Conservation (phyloP, 2,797 vertebrate species). For the Muscicapa comitata region DNA sequence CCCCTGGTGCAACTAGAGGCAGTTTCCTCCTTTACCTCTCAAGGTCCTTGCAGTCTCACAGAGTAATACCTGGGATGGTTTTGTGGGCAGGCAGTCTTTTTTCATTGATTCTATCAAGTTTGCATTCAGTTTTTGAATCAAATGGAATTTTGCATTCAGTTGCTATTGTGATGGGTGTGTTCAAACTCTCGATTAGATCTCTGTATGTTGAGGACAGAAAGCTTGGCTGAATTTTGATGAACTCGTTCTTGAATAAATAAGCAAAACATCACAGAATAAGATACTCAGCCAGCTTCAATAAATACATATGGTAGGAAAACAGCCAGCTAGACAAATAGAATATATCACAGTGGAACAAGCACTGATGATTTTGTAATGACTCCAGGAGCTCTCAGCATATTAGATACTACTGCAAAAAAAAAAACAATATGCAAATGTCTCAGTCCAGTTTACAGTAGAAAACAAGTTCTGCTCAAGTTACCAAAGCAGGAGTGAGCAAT, state of each 20-base stretch:
- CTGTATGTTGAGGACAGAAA: background rate
- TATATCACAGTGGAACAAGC: conserved; percentile 5
- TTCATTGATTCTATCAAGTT: background rate
- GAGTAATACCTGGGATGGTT: background rate
- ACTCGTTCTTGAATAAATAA: conserved; percentile 33
- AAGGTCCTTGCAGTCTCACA: background rate
- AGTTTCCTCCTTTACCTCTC: background rate
- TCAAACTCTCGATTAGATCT: background rate
- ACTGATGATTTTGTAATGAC: conserved; percentile 29
- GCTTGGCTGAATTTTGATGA: conserved; percentile 44
- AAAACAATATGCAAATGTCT: conserved; percentile 27
- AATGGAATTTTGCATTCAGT: background rate
- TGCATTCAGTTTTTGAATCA: background rate
- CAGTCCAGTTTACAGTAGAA: conserved; percentile 1
- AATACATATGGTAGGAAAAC: conserved; percentile 34
- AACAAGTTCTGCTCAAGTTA: background rate
- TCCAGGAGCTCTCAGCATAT: background rate
- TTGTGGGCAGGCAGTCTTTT: background rate
- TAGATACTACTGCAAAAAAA: background rate
- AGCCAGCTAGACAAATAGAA: conserved; percentile 47
- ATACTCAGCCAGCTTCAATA: conserved; percentile 37
- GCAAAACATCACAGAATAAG: conserved; percentile 6
- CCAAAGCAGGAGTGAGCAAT: background rate
- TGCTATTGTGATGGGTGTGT: background rate
- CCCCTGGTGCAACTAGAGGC: background rate